Evolutionary conservation across 2,888 invertebrate genomes (phyloP), one percentile per base, ranked within the genome.

Genomic region (Macropis europaea): DNA sequence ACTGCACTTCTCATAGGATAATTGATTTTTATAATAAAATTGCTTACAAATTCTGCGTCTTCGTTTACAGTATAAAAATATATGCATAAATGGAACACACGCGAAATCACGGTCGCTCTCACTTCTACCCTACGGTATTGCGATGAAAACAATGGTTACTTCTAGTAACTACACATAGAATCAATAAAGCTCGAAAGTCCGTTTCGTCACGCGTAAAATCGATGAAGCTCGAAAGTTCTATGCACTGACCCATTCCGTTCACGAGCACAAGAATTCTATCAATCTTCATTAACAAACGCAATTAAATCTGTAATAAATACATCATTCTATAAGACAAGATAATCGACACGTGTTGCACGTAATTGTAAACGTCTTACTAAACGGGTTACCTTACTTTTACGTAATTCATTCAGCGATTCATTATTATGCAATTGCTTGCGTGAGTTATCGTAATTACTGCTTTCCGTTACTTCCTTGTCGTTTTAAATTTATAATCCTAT

Each of bases 221-320:
- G 24, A 45, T 6, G 9, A 17, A 40, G 3, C n/a, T 38, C 5
- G 0, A n/a, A 2, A 17, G 7, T 38, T 61, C 7, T 5, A 5
- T 53, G 0, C 7, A 40, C 9, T n/a, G 6, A 22, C 9, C n/a
- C n/a, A n/a, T 26, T 15, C 9, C 15, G 4, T 13, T 40, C 19
- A 32, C 11, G 2, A 17, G 30, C 2, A 7, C 3, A 28, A 45
- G 7, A 30, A 1, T 48, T 17, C 11, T 22, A 17, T 42, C 32
- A 7, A n/a, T 34, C 34, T 42, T 48, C 42, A 3, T 50, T 48
- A 42, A 34, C 11, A 34, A 13, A 4, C 24, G 24, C 2, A 13
- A 9, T 3, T 22, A 50, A 15, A 38, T 30, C 66, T 66, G 52
- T 11, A 66, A 66, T 61, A 32, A 53, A 38, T 3, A 30, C 13